phyloP scores from a whole-genome alignment of 2,113 vertebrate genomes.

The Sylvietta virens region DNA sequence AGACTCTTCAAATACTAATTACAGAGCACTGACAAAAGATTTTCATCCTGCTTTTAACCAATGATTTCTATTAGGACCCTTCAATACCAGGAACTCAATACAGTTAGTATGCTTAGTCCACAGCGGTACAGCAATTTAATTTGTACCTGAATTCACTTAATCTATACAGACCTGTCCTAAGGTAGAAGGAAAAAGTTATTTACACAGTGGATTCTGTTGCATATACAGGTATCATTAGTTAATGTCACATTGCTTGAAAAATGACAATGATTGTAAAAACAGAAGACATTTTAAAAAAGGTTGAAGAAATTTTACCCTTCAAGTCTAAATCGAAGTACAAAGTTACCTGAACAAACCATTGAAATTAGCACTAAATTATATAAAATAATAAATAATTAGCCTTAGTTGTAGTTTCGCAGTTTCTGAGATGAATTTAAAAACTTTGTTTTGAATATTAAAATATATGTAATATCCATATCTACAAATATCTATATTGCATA shows the following conservation, averaged over 20 bases:
- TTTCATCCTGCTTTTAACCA: not conserved
- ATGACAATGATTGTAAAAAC: rapidly evolving
- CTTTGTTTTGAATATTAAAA: not conserved
- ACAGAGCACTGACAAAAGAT: not conserved
- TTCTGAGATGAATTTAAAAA: not conserved
- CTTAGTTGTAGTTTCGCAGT: not conserved
- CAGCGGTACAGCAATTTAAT: not conserved
- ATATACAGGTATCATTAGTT: not conserved
- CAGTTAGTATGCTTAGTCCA: not conserved
- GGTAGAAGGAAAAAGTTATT: not conserved
- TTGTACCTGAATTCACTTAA: not conserved
- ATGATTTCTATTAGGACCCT: not conserved
- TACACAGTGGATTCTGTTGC: not conserved
- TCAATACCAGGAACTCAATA: not conserved
- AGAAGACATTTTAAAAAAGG: not conserved
- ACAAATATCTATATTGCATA: not conserved
- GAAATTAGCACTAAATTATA: not conserved
- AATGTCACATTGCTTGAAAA: not conserved
- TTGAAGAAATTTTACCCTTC: not conserved
- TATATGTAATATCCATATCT: not conserved
- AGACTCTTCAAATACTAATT: not conserved
- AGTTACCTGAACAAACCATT: not conserved
- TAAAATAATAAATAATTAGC: not conserved
- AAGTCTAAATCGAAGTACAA: not conserved
- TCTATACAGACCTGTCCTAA: not conserved